Conservation (phyloP, 53 echinoderm and acorn worm species). For the Henricia sp. region DNA sequence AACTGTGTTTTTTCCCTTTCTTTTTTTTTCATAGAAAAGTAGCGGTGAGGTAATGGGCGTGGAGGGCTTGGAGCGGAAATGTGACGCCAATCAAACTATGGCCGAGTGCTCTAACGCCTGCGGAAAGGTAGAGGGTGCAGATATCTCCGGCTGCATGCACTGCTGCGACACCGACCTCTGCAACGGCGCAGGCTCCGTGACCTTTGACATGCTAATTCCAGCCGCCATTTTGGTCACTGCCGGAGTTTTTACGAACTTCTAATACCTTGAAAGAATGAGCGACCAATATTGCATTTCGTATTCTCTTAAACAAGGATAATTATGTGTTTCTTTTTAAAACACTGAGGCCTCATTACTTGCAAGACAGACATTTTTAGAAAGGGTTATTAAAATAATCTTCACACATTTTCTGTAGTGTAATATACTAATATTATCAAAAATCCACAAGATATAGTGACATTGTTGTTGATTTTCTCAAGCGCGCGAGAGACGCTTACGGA, state of each 20-base stretch:
- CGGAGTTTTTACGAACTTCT: not conserved
- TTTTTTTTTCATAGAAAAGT: not conserved
- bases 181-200: slow-evolving; percentile 34
- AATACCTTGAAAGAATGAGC: not conserved
- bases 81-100: not conserved
- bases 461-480: too few relatives aligned
- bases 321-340: not conserved
- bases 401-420: not conserved
- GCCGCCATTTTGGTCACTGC: slow-evolving; percentile 3
- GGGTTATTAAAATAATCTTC: not conserved
- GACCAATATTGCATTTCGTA: not conserved
- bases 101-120: not conserved
- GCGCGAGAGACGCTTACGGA: too few relatives aligned
- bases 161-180: slow-evolving; percentile 14
- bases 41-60: not conserved
- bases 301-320: not conserved
- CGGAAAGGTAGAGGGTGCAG: too few relatives aligned
- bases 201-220: not conserved
- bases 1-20: too few relatives aligned
- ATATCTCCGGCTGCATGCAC: not conserved
- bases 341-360: not conserved
- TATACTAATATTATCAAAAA: not conserved
- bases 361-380: not conserved
- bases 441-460: too few relatives aligned
- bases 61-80: not conserved